A percentile compares a stretch with the other conserved stretches of the same genome.
phyloP scores from a whole-genome alignment of 2,113 vertebrate genomes.

The Misgurnus mizolepis region DNA sequence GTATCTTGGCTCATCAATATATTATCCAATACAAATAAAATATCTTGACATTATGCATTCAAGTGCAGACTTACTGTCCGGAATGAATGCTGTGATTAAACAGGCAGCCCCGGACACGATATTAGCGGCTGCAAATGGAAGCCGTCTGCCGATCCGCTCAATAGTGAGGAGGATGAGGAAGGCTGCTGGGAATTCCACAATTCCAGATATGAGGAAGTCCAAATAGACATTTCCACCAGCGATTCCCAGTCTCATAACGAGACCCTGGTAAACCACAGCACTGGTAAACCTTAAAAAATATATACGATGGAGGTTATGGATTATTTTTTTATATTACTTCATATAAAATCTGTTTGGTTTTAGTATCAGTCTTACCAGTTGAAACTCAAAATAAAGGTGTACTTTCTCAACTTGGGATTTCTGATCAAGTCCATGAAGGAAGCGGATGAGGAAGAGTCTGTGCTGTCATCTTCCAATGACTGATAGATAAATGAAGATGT shows the following conservation, averaged over 20 bases:
- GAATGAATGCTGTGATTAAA: slow-evolving; percentile 82
- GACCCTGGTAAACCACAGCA: slow-evolving; percentile 89
- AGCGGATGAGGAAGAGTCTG: slow-evolving; percentile 65
- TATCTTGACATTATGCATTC: no score
- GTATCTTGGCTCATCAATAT: no score
- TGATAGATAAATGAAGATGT: slow-evolving; percentile 44
- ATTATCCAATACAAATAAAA: no score
- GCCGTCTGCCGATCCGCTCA: slow-evolving; percentile 83
- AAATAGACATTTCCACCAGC: slow-evolving; percentile 84
- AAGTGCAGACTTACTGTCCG: slow-evolving; percentile 77
- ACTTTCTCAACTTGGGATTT: slow-evolving; percentile 88
- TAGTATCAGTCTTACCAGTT: slow-evolving; percentile 81
- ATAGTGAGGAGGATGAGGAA: slow-evolving; percentile 87
- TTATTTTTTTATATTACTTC: not conserved
- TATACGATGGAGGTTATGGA: not conserved
- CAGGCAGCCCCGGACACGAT: slow-evolving; percentile 79
- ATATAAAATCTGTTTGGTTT: not conserved
- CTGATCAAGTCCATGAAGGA: slow-evolving; percentile 84
- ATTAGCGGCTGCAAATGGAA: slow-evolving; percentile 84
- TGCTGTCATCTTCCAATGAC: slow-evolving; percentile 74
- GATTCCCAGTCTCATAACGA: slow-evolving; percentile 91
- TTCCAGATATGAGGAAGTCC: slow-evolving; percentile 86
- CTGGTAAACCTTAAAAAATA: slow-evolving; percentile 83
- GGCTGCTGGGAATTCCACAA: slow-evolving; percentile 85
- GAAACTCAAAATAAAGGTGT: slow-evolving; percentile 89